Evolutionary conservation across 2,113 vertebrate species (phyloP), one percentile per base, ranked within the genome.

Genomic region (Ovibos moschatus): DNA sequence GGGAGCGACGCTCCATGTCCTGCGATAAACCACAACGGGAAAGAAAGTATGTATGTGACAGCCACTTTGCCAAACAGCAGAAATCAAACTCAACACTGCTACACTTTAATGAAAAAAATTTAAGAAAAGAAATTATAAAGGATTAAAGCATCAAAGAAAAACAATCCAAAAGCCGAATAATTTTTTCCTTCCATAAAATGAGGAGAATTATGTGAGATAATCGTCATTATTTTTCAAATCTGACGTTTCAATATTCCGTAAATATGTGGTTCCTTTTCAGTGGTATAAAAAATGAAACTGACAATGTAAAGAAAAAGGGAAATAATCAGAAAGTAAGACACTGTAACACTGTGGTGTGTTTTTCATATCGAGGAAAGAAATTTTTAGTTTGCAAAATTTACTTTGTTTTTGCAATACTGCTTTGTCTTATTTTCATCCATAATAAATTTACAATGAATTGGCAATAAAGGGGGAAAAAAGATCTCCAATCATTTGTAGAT

Each of bases 321-420:
- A 82, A 86, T 33, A 71, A 57, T 86, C 33, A 12, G 67, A 81
- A 58, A 71, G n/a, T 62, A 12, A 5, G 57, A 30, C 64, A 67
- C 47, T 51, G 12, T 6, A 43, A 51, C 28, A 28, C 45, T 78
- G 2, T 1, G 45, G 23, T 36, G 2, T 51, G 21, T 33, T 57
- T 57, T 92, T 88, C 17, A 97, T 96, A 98, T 98, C 98, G 95
- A 98, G 98, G 97, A 98, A 96, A 98, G 97, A 98, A 96, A 88
- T 97, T 94, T 96, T 97, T 98, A 98, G 98, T 99, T 98, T 98
- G 97, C 98, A 98, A 98, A 98, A 98, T 88, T 94, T 97, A 96
- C 97, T 98, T 99, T 97, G 97, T 93, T 96, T 98, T 97, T 98
- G 97, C 94, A 98, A 92, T 98, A 98, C 97, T 98, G 97, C 96